These are phyloP conservation scores for Cydia strobilella DNA, from an alignment of 1,140 invertebrate genomes.

Conservation along the genomic window DNA sequence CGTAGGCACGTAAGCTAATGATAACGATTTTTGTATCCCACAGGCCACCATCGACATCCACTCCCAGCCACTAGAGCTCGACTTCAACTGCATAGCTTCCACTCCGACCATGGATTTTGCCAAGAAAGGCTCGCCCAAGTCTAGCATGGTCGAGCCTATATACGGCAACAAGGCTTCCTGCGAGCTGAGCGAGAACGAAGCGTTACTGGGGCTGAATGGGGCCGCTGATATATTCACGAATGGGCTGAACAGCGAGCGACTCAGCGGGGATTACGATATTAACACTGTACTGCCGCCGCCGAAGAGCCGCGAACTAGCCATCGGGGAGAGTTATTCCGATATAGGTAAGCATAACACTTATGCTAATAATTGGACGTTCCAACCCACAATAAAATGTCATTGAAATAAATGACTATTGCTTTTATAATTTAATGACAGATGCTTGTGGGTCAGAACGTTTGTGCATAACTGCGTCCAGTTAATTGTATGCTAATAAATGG, in stretches of 20 bases:
- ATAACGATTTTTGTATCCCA: not conserved
- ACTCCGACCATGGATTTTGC: constrained; percentile 72
- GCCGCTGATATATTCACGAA: constrained; percentile 70
- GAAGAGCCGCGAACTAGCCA: constrained; percentile 75
- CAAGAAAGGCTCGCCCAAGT: constrained; percentile 73
- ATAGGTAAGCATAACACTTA: constrained; percentile 68
- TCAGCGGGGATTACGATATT: constrained; percentile 77
- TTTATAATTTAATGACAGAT: no score
- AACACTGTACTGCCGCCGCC: constrained; percentile 75
- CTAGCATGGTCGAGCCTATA: constrained; percentile 68
- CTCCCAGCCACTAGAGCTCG: constrained; percentile 73
- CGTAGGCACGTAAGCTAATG: not conserved
- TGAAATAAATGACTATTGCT: no score
- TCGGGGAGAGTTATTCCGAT: constrained; percentile 80
- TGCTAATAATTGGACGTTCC: not conserved
- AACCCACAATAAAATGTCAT: no score
- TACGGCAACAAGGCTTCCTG: constrained; percentile 74
- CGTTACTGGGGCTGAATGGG: constrained; percentile 65
- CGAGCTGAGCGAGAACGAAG: constrained; percentile 70
- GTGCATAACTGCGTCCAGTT: no score
- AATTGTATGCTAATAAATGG: no score
- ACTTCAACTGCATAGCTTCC: constrained; percentile 76
- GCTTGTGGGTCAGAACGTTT: no score
- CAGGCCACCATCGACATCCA: constrained; percentile 73
- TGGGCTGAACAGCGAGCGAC: constrained; percentile 63